Percentiles rank a stretch among this genome's conserved stretches.
Conservation (phyloP, 1,140 invertebrate species). For the Nymphalis io region DNA sequence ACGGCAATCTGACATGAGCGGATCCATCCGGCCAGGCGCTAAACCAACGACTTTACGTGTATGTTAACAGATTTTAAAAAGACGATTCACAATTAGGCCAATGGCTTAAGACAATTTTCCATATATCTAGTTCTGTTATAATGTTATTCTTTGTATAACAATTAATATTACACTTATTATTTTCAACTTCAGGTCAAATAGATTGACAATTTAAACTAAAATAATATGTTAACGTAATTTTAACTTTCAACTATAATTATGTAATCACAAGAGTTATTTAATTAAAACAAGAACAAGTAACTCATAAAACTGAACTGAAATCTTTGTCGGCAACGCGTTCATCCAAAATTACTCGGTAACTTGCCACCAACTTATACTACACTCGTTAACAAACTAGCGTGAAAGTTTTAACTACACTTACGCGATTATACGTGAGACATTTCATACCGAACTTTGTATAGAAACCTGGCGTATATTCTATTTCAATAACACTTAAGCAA, state of each 20-base stretch:
- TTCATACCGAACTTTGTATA: slow-evolving; percentile 21
- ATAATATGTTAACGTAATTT: neutral
- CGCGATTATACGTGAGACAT: slow-evolving; percentile 30
- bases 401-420: slow-evolving; percentile 33
- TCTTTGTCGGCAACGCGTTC: slow-evolving; percentile 30
- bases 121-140: no score
- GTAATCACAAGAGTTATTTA: slow-evolving; percentile 23
- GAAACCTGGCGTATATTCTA: slow-evolving; percentile 17
- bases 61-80: no score
- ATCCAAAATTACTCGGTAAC: slow-evolving; percentile 31
- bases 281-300: slow-evolving; percentile 27
- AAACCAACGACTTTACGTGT: no score
- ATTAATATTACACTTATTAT: no score
- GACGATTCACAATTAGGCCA: no score
- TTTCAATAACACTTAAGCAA: slow-evolving; percentile 15
- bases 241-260: neutral
- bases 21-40: no score
- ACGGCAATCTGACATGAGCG: no score
- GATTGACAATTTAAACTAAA: no score
- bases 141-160: no score
- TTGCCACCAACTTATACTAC: slow-evolving; percentile 34
- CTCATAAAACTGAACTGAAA: slow-evolving; percentile 32
- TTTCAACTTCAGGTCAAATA: no score
- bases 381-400: slow-evolving; percentile 30
- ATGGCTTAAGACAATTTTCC: no score